Base-by-base conservation (phyloP, 2,888 invertebrate genomes). In the Palloptera scutellata region DNA sequence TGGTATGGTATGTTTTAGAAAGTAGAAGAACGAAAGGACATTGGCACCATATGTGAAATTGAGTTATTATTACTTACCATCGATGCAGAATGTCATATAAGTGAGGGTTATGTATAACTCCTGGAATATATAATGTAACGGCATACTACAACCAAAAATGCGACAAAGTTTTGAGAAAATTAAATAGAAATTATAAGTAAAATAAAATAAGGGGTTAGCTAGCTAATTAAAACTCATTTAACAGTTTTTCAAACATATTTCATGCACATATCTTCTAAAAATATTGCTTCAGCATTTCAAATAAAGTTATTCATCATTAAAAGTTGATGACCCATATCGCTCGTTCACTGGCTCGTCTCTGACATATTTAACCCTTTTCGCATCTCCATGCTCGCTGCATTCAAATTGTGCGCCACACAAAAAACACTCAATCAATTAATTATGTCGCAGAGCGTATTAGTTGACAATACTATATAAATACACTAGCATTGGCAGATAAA, bases 11-110 rank as follows among this genome's bases (percentile, higher is more conserved):
- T 9, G 59, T 43, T 51, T 15, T 17, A 43, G 40, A 51, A 43
- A 55, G 63, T 15, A 43, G 63, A 55, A 13, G 55, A 55, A 45
- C 1, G 12, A 48, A 48, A 48, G 30, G 48, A 48, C 48, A 48
- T 48, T 48, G 12, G n/a, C 10, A 15, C 15, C 48, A 15, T 15
- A 48, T 3, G 48, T 30, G 48, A 48, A 48, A 48, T 48, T 48
- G 48, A 48, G 48, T 15, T n/a, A 48, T 48, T 48, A 48, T 48
- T 15, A 13, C 48, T n/a, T 13, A n/a, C 12, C 5, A 48, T 48
- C 15, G 48, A 8, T 10, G 48, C 9, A 30, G 30, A 30, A 30
- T 30, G 30, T 30, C 30, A 30, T 30, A 30, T 30, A 30, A 30
- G 2, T 30, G 30, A 30, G 30, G 30, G 30, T 30, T 30, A 30